A percentile compares a stretch with the other conserved stretches of the same genome.
These are phyloP conservation scores for Etheostoma spectabile DNA, from an alignment of 2,113 vertebrate species.

Conservation along the genomic window DNA sequence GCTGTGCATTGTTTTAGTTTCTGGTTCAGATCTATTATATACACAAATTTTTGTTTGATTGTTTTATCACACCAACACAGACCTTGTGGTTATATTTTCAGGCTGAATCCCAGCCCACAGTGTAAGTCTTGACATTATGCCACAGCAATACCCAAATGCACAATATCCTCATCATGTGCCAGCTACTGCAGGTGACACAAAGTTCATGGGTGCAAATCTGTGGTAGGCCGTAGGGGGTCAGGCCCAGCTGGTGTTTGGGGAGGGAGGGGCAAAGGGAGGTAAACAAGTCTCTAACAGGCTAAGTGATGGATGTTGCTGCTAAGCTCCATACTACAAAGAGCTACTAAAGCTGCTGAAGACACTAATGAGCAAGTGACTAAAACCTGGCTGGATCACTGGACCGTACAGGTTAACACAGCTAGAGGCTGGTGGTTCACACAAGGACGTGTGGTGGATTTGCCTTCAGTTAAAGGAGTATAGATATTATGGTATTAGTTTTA, in stretches of 20 bases:
- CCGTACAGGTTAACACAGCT: neutral
- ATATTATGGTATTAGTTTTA: neutral
- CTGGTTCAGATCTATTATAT: no score
- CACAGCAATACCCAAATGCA: neutral
- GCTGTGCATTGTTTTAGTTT: neutral
- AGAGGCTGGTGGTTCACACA: neutral
- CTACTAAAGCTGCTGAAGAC: slow-evolving; percentile 67
- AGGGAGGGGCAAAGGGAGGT: slow-evolving; percentile 10
- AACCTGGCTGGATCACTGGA: slow-evolving; percentile 70
- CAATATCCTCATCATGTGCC: slow-evolving; percentile 2
- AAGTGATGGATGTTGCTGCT: slow-evolving; percentile 60
- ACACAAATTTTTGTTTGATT: neutral
- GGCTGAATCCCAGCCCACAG: neutral
- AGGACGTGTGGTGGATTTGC: neutral
- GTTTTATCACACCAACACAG: neutral
- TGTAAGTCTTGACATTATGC: neutral
- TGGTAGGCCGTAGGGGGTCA: neutral
- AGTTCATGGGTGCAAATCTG: slow-evolving; percentile 33
- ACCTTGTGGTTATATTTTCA: neutral
- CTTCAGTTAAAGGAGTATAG: neutral
- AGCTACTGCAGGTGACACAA: slow-evolving; percentile 10
- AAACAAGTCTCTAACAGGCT: slow-evolving; percentile 34
- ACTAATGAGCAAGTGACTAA: slow-evolving; percentile 51
- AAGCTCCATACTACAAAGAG: slow-evolving; percentile 66
- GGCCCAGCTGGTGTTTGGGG: slow-evolving; percentile 41